These are phyloP conservation scores for Jacana jacana DNA, from an alignment of 2,113 vertebrate genomes.

Conservation along the genomic window DNA sequence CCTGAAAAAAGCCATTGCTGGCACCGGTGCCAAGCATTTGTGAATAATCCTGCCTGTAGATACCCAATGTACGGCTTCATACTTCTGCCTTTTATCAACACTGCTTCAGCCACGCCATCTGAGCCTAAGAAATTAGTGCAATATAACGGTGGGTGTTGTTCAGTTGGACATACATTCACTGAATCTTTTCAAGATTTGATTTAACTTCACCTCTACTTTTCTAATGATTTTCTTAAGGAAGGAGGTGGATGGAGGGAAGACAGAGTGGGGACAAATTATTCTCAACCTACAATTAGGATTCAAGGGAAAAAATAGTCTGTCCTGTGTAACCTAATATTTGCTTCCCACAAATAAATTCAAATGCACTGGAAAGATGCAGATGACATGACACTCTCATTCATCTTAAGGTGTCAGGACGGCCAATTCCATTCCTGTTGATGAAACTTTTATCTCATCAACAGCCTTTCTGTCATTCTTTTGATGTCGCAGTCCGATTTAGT, in stretches of 20 bases:
- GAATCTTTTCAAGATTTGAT: neutral
- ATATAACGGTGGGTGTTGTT: constrained; percentile 3
- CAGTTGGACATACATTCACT: neutral
- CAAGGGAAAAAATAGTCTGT: neutral
- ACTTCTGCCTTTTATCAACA: constrained; percentile 26
- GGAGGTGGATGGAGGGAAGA: neutral
- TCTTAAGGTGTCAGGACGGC: neutral
- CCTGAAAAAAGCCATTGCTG: constrained; percentile 1
- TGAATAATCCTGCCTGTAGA: constrained; percentile 17
- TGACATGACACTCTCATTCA: neutral
- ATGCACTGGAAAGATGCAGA: neutral
- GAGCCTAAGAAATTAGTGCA: constrained; percentile 16
- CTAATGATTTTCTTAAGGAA: neutral
- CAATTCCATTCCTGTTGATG: neutral
- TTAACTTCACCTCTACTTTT: neutral
- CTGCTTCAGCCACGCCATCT: neutral
- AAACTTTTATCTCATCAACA: constrained; percentile 1
- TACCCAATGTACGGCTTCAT: neutral
- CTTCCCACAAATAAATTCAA: constrained; percentile 32
- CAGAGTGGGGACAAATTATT: neutral
- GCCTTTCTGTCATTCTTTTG: neutral
- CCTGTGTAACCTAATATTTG: constrained; percentile 8
- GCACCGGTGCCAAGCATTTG: neutral
- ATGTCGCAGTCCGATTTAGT: neutral
- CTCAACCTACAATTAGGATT: neutral